Evolutionary conservation across 2,888 invertebrate genomes (phyloP).

Genomic region (Lycocerus yunnanus): DNA sequence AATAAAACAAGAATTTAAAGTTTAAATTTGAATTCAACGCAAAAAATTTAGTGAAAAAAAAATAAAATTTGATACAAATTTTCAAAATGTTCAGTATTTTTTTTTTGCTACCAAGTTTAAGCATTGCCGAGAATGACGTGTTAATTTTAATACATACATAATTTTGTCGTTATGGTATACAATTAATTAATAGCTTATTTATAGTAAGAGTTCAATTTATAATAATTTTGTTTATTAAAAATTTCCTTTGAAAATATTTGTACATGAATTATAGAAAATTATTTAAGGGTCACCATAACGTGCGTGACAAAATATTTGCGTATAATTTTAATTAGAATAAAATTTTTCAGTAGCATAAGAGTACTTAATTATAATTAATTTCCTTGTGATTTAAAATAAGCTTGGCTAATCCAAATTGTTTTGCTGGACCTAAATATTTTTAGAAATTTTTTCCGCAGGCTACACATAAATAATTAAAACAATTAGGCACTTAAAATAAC

Average conservation of each 20-base stretch:
- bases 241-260: neutral
- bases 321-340: neutral
- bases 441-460: too few relatives aligned
- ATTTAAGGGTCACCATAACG: neutral
- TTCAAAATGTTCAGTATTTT: neutral
- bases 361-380: neutral
- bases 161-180: neutral
- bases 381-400: too few relatives aligned
- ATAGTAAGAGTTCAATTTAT: neutral
- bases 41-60: too few relatives aligned
- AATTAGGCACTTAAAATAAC: too few relatives aligned
- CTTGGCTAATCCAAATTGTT: too few relatives aligned
- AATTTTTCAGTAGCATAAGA: neutral
- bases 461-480: too few relatives aligned
- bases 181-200: too few relatives aligned
- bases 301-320: neutral
- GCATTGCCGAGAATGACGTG: neutral
- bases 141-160: neutral
- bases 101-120: neutral
- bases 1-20: too few relatives aligned
- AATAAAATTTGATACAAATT: neutral
- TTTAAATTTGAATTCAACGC: too few relatives aligned
- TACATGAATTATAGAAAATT: too few relatives aligned
- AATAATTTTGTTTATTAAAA: too few relatives aligned
- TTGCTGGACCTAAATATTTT: too few relatives aligned